Percentiles rank a stretch among this genome's conserved stretches.
Conservation (phyloP, 2,888 invertebrate species). For the Tubulanus polymorphus region DNA sequence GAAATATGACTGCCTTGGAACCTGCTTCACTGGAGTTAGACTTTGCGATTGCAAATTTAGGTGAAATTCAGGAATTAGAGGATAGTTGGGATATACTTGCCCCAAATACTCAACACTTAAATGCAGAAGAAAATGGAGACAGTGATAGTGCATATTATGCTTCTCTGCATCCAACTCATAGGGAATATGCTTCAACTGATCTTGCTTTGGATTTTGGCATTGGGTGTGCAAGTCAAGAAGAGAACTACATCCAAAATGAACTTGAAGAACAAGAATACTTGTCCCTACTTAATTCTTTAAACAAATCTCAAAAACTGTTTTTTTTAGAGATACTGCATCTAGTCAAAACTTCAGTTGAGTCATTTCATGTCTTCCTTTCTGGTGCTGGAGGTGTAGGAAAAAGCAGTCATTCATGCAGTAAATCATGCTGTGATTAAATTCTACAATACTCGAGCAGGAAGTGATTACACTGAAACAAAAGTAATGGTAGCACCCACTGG, state of each 20-base stretch:
- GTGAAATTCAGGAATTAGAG: background rate
- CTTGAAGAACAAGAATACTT: constrained; percentile 12
- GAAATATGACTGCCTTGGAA: background rate
- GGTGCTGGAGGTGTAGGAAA: constrained; percentile 26
- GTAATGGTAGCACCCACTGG: constrained; percentile 22
- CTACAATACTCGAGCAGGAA: constrained; percentile 17
- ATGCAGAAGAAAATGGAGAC: background rate
- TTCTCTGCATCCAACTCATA: no score
- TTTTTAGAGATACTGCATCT: constrained; percentile 18
- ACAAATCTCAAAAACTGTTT: constrained; percentile 18
- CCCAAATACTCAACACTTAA: background rate
- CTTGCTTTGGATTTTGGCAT: no score
- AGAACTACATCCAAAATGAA: background rate
- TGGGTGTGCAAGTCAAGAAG: background rate
- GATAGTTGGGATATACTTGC: background rate
- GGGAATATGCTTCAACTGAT: no score
- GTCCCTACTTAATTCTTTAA: constrained; percentile 18
- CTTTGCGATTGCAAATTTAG: background rate
- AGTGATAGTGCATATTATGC: no score
- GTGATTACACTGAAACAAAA: constrained; percentile 9
- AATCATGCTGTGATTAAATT: constrained; percentile 20
- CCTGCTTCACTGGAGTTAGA: background rate
- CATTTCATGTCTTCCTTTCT: constrained; percentile 20
- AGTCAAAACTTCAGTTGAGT: constrained; percentile 15
- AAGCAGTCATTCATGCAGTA: constrained; percentile 20